Evolutionary conservation across 2,113 vertebrate species (phyloP), one percentile per base, ranked within the genome.

Genomic region (Ochotona curzoniae): DNA sequence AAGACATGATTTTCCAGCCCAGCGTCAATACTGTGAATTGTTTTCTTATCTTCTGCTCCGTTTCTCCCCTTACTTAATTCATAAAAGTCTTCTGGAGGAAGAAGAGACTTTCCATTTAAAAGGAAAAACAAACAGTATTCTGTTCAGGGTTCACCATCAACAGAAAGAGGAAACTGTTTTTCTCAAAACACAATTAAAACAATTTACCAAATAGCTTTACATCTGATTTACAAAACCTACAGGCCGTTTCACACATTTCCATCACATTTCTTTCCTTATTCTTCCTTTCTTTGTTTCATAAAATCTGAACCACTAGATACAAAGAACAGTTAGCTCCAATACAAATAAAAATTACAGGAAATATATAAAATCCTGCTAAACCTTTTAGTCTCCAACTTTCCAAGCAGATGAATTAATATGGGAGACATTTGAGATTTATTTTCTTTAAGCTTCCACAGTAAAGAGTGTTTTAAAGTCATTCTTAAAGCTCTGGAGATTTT

Each of bases 101-200:
- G 60, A 75, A 0, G 13, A 76, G 73, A 30, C 35, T 51, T 57
- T 89, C 73, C 51, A 63, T 94, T 74, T 57, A 93, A 95, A 4
- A 95, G 76, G 91, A 97, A 96, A 93, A 96, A 78, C n/a, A 94
- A 91, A 71, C 70, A 94, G 83, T 67, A 95, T 89, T 96, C 93
- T 83, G 87, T 93, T 97, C 92, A 92, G 89, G 96, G 95, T 92
- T 96, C 93, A 89, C 92, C 75, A 81, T 81, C 96, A 97, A 97
- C 93, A 89, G 93, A 83, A 96, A 78, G 6, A 91, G 74, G 83
- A 94, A 93, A 95, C 71, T 75, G 70, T 79, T 95, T 96, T 85
- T 93, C 83, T 80, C 81, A 66, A 71, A 96, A 93, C 70, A 95
- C 78, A 96, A 96, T 93, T 97, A 64, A 97, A 96, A 79, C 83